Conservation (phyloP, 2,888 invertebrate genomes). For the Macaria liturata region DNA sequence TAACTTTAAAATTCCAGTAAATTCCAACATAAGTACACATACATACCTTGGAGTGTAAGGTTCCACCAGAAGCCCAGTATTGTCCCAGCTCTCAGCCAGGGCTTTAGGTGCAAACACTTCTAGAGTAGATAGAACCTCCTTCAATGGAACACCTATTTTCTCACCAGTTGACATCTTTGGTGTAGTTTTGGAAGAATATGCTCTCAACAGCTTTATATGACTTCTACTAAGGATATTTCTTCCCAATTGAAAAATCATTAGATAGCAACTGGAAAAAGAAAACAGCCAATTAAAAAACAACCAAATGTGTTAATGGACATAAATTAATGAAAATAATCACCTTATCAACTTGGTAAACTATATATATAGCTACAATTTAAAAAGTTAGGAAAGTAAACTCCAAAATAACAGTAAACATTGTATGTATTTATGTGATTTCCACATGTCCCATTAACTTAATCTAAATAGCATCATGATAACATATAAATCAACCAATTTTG, state of each 20-base stretch:
- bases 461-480: constrained; percentile 3
- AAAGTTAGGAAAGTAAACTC: constrained; percentile 2
- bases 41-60: constrained; percentile 84
- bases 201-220: constrained; percentile 41
- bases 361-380: no score
- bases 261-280: constrained; percentile 49
- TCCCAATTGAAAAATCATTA: constrained; percentile 64
- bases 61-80: constrained; percentile 95
- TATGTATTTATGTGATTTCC: constrained; percentile 13
- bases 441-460: constrained; percentile 15
- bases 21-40: neutral
- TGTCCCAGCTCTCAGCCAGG: constrained; percentile 95
- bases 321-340: no score
- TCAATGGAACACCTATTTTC: constrained; percentile 69
- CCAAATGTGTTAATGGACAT: no score
- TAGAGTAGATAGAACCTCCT: constrained; percentile 82
- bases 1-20: no score
- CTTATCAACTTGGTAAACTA: no score
- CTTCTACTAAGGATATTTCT: constrained; percentile 43
- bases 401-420: constrained; percentile 13
- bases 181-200: constrained; percentile 41
- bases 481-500: constrained; percentile 8
- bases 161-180: constrained; percentile 60
- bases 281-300: no score
- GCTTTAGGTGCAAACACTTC: constrained; percentile 87